Evolutionary conservation across 2,888 invertebrate species (phyloP).

Genomic region (Conus canariensis): DNA sequence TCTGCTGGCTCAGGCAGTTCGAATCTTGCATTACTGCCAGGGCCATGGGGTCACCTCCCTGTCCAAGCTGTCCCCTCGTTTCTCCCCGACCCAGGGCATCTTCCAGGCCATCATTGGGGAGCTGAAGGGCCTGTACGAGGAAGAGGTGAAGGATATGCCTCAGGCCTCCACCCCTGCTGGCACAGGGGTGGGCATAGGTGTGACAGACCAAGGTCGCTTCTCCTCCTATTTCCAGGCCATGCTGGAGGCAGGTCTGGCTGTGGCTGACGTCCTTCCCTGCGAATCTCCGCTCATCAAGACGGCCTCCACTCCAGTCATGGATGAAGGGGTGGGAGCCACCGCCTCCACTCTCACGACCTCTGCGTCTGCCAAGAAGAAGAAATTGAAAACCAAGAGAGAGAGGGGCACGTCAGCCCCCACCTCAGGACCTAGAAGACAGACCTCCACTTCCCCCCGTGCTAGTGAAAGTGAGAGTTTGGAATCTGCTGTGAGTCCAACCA

Average conservation of each 20-base stretch:
- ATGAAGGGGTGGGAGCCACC: constrained; percentile 47
- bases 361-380: constrained; percentile 71
- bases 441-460: constrained; percentile 51
- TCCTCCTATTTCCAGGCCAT: constrained; percentile 76
- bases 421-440: constrained; percentile 36
- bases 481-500: constrained; percentile 44
- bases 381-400: constrained; percentile 71
- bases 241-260: constrained; percentile 74
- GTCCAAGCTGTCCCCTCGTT: constrained; percentile 53
- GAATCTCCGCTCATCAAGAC: constrained; percentile 45
- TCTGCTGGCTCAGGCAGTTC: constrained; percentile 73
- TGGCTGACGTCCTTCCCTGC: constrained; percentile 65
- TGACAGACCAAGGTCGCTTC: constrained; percentile 72
- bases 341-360: constrained; percentile 40
- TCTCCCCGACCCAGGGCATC: constrained; percentile 67
- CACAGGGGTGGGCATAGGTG: constrained; percentile 69
- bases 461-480: constrained; percentile 47
- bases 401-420: constrained; percentile 45
- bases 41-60: constrained; percentile 50
- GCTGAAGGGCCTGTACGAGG: constrained; percentile 72
- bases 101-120: constrained; percentile 72
- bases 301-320: constrained; percentile 18
- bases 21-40: constrained; percentile 72
- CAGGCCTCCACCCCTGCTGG: constrained; percentile 66
- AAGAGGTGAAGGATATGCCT: constrained; percentile 73